These are phyloP conservation scores for Archivesica marissinica DNA, from an alignment of 1,140 invertebrate genomes.

Conservation along the genomic window DNA sequence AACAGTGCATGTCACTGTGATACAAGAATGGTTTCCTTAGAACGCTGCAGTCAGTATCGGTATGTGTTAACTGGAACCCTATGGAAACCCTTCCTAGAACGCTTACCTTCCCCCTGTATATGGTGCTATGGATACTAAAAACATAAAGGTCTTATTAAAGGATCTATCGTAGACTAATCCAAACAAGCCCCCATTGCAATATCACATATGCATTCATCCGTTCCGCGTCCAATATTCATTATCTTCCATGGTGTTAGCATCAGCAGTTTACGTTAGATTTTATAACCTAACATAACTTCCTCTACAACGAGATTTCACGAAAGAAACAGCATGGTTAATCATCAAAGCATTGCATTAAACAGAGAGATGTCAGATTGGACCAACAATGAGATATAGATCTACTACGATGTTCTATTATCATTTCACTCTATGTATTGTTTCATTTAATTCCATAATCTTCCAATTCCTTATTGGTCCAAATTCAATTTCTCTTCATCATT, in stretches of 20 bases:
- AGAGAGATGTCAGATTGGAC: not conserved
- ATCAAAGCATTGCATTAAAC: not conserved
- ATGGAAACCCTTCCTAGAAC: slow-evolving; percentile 38
- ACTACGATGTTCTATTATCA: too few species aligned
- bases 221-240: slow-evolving; percentile 31
- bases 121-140: not conserved
- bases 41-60: not conserved
- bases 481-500: too few species aligned
- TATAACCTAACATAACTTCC: slow-evolving; percentile 39
- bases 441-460: too few species aligned
- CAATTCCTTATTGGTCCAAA: too few species aligned
- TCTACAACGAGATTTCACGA: slow-evolving; percentile 47
- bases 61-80: not conserved
- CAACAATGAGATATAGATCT: too few species aligned
- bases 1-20: slow-evolving; percentile 19
- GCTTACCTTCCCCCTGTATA: slow-evolving; percentile 37
- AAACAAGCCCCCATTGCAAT: slow-evolving; percentile 36
- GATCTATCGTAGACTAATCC: slow-evolving; percentile 9
- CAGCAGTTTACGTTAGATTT: slow-evolving; percentile 36
- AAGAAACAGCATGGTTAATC: slow-evolving; percentile 30
- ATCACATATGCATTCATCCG: slow-evolving; percentile 32
- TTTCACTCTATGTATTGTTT: too few species aligned
- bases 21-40: slow-evolving; percentile 42
- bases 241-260: slow-evolving; percentile 3
- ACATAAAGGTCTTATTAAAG: not conserved